A percentile compares a stretch with the other conserved stretches of the same genome.
phyloP scores from a whole-genome alignment of 2,113 vertebrate genomes.

The Chrysemys picta region DNA sequence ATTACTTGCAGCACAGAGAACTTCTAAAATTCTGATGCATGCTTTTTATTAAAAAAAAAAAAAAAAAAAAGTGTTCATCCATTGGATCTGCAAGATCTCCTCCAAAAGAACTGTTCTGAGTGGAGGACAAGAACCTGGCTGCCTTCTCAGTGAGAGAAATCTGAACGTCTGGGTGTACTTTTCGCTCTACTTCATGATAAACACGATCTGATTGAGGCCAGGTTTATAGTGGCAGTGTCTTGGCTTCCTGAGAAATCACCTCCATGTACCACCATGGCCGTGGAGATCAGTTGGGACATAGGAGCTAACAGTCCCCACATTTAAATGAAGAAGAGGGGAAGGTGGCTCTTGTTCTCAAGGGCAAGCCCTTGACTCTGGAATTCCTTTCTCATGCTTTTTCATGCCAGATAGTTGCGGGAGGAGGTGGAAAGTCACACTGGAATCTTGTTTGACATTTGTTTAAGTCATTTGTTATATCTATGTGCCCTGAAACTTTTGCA shows the following conservation, averaged over 20 bases:
- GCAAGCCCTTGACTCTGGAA: not conserved
- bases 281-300: not conserved
- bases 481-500: not conserved
- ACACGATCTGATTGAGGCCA: not conserved
- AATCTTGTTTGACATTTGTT: not conserved
- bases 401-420: not conserved
- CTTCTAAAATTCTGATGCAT: not conserved
- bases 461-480: not conserved
- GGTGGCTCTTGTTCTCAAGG: not conserved
- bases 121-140: not conserved
- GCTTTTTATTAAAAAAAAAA: not conserved
- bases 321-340: not conserved
- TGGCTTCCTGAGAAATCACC: not conserved
- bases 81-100: not conserved
- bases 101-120: not conserved
- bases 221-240: not conserved
- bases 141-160: not conserved
- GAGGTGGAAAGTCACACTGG: not conserved
- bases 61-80: not conserved
- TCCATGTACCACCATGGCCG: rapidly evolving
- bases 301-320: not conserved
- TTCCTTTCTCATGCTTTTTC: not conserved
- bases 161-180: not conserved
- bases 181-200: not conserved
- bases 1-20: not conserved